Base-by-base conservation (phyloP, 2,113 vertebrate species). In the Corvus cornix region DNA sequence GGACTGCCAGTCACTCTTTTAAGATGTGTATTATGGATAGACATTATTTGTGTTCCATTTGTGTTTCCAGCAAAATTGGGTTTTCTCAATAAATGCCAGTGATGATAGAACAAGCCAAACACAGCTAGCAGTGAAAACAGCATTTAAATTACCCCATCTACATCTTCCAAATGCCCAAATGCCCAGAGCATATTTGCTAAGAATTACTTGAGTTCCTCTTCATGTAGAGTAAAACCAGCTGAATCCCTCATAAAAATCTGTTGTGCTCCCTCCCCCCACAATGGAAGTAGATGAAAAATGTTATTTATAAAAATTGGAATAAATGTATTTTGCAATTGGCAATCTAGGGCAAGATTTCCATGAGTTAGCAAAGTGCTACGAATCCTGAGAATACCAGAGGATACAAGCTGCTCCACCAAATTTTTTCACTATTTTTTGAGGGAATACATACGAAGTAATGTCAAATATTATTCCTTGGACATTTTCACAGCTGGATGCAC, bases 191-290 rank as follows among this genome's bases (percentile, higher is more conserved):
- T 26, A 24, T n/a, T 74, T 63, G 22, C 8, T 41, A 52, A 84
- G 27, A 62, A 86, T 35, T 24, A 59, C 24, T 44, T 64, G 41
- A 85, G 14, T 48, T 88, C 44, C 16, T 69, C 10, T 51, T 77
- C 16, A 30, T 17, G 31, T 30, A 84, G 28, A 11, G 24, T 70
- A 78, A 86, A 90, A 70, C 4, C 48, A 90, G 11, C 9, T 33
- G 41, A 72, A 69, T 39, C 30, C 21, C 10, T 80, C 31, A 75
- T 30, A 66, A 83, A 74, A n/a, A n/a, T 27, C 39, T 49, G 5
- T 49, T 39, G 27, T 2, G 0, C 69, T 73, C 23, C 15, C 11
- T 30, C 10, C 8, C 2, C 4, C 2, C 0, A 0, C 19, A 68
- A 53, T 18, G 13, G 8, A 91, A 84, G 75, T 7, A 87, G 15